Evolutionary conservation across 2,113 vertebrate genomes (phyloP).

Genomic region (Theristicus caerulescens): DNA sequence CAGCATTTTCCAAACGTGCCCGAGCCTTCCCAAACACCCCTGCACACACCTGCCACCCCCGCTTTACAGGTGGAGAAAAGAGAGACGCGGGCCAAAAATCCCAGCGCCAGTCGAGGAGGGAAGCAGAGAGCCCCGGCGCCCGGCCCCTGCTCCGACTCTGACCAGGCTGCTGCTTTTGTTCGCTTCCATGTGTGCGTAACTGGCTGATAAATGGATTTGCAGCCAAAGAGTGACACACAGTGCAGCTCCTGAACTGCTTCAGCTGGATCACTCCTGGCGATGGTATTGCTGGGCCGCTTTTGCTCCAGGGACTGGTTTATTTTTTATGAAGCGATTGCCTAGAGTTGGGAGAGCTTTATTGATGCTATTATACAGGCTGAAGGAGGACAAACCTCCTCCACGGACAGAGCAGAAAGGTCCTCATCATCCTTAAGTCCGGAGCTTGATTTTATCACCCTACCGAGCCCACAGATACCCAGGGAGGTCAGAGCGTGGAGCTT

Average conservation of each 20-base stretch:
- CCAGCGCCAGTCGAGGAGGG: not conserved
- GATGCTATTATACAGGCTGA: not conserved
- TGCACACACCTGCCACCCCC: not conserved
- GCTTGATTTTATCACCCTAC: not conserved
- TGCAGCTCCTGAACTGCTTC: constrained; percentile 14
- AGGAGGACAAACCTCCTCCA: not conserved
- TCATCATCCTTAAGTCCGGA: not conserved
- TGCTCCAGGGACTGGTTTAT: not conserved
- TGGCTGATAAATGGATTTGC: constrained; percentile 37
- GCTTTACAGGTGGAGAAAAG: not conserved
- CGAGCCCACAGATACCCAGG: not conserved
- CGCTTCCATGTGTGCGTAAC: not conserved
- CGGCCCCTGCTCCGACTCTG: not conserved
- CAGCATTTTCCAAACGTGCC: not conserved
- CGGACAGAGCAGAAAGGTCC: not conserved
- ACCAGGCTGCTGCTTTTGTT: constrained; percentile 25
- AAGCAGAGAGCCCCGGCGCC: not conserved
- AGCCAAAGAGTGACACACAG: constrained; percentile 37
- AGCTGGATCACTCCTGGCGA: not conserved
- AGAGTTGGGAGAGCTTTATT: not conserved
- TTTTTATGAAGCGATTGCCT: not conserved
- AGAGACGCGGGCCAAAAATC: not conserved
- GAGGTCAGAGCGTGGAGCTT: not conserved
- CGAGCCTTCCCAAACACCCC: not conserved
- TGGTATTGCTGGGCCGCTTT: not conserved